These are phyloP conservation scores for Cyphomyrmex costatus DNA, from an alignment of 1,140 invertebrate species.

Conservation along the genomic window DNA sequence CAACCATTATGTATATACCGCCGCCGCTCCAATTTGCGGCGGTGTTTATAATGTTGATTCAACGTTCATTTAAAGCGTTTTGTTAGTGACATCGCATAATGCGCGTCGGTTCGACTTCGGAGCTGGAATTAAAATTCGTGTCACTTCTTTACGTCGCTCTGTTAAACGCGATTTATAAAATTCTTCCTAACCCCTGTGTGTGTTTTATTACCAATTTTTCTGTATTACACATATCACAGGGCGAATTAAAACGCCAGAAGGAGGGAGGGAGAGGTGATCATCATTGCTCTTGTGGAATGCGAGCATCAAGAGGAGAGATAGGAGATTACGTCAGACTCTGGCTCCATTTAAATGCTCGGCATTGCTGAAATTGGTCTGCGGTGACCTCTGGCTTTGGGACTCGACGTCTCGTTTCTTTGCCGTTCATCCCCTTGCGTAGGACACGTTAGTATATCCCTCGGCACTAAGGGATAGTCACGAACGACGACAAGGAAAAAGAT, in stretches of 20 bases:
- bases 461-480: slow-evolving; percentile 47
- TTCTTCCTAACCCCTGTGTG: neutral
- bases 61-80: slow-evolving; percentile 50
- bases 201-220: slow-evolving; percentile 33
- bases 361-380: slow-evolving; percentile 80
- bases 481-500: neutral
- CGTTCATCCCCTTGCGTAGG: slow-evolving; percentile 21
- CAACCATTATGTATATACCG: slow-evolving; percentile 4
- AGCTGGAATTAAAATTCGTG: slow-evolving; percentile 48
- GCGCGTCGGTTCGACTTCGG: neutral
- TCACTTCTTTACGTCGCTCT: slow-evolving; percentile 38
- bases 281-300: slow-evolving; percentile 67
- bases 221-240: slow-evolving; percentile 34
- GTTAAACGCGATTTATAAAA: slow-evolving; percentile 45
- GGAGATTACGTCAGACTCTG: slow-evolving; percentile 64
- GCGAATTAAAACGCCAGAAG: neutral
- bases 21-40: neutral
- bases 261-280: slow-evolving; percentile 15
- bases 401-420: slow-evolving; percentile 73
- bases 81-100: neutral
- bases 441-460: slow-evolving; percentile 26
- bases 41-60: slow-evolving; percentile 48
- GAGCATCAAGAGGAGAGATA: slow-evolving; percentile 51
- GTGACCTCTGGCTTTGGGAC: slow-evolving; percentile 75
- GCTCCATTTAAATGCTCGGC: slow-evolving; percentile 80